Conservation (phyloP, 2,113 vertebrate genomes). For the Carettochelys insculpta region DNA sequence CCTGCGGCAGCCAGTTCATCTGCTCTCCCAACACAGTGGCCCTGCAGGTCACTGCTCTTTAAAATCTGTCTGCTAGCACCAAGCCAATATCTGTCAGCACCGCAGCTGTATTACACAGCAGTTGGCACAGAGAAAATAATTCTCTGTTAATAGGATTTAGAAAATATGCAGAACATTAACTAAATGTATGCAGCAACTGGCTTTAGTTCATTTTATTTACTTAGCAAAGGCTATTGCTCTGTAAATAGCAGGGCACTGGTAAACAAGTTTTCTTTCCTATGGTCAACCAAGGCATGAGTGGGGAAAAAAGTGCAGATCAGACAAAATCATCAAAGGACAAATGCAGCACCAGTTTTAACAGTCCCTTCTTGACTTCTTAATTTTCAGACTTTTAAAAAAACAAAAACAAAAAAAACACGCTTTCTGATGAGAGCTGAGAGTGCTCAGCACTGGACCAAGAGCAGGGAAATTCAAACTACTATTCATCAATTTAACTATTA, state of each 20-base stretch:
- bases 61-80: conserved; percentile 14
- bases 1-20: conserved; percentile 37
- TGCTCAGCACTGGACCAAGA: neutral
- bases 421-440: neutral
- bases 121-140: neutral
- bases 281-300: accelerated
- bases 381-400: neutral
- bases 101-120: conserved; percentile 44
- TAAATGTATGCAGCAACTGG: neutral
- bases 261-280: neutral
- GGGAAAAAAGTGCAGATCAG: neutral
- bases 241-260: neutral
- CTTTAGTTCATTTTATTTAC: conserved; percentile 1
- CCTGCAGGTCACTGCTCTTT: conserved; percentile 28
- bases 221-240: neutral
- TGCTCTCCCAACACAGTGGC: neutral
- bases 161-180: conserved; percentile 43
- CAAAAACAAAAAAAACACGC: too few relatives aligned
- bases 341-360: neutral
- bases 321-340: accelerated
- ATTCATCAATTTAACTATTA: neutral
- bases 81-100: conserved; percentile 12
- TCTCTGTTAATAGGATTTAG: conserved; percentile 56
- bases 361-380: neutral
- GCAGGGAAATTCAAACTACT: neutral